Evolutionary conservation across 1,140 invertebrate species (phyloP), one percentile per base, ranked within the genome.

Genomic region (Ruditapes philippinarum): DNA sequence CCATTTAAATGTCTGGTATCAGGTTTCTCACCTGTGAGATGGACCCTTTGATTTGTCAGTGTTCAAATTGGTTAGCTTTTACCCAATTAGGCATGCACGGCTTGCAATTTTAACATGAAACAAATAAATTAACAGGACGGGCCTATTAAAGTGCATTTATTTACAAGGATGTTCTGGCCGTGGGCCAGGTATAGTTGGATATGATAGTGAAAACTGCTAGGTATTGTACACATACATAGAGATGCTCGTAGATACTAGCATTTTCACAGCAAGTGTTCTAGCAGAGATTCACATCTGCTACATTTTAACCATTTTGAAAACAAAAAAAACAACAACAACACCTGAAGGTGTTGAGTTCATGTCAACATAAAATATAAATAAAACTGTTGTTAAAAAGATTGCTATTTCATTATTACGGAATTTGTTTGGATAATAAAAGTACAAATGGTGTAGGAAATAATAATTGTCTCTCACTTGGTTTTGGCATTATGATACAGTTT

Each of bases 131-230:
- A 78, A 57, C 45, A 31, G 54, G 74, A 19, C 28, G 54, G 74
- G 74, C 74, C 74, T 78, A 28, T 74, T 31, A 36, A 36, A 25
- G 31, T 78, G 74, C 74, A 51, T 36, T n/a, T 49, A 78, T 78
- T 78, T 78, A 28, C 45, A 36, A 25, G 42, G 19, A 14, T 31
- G 3, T 51, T 51, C 45, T 78, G 74, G 74, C 74, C 19, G 25
- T 0, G 4, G 2, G 42, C 74, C 74, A 78, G 74, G 74, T 57
- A 78, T 38, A 70, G 65, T 38, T 70, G 36, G 74, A 76, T 45
- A 76, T 31, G 73, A 78, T 78, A 78, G 74, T 78, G 45, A 78
- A 45, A 78, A 31, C 45, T 78, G 9, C n/a, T 54, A 74, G 49
- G 49, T 78, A 78, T 51, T 78, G 45, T 78, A 74, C 4, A 38